Base-by-base conservation (phyloP, 1,140 invertebrate genomes). In the Zeugodacus cucurbitae region DNA sequence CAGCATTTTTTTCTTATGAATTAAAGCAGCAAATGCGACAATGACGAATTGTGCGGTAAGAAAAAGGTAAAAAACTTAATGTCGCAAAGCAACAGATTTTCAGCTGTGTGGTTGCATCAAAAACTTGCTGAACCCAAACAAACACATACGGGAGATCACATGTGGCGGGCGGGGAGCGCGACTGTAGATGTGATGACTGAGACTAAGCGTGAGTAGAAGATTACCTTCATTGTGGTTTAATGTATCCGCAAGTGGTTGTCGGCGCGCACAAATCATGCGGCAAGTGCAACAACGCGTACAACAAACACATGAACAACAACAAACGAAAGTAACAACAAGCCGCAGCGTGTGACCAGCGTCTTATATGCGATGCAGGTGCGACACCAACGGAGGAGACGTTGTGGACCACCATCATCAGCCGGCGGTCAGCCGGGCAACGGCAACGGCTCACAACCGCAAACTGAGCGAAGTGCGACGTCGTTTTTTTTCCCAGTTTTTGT, bases 171-270 rank as follows among this genome's bases (percentile, higher is more conserved):
- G 20, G 44, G 37, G 11, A 82, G n/a, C 11, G 74, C 58, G 3
- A n/a, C n/a, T 48, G 41, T 41, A 3, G 34, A 0, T 17, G 41
- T 14, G 64, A 6, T 6, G 1, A 11, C 41, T 20, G 41, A 11
- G 74, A 26, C 26, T 26, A 26, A 62, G n/a, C 22, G 22, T 82
- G 74, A 82, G 74, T 48, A 82, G 74, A 44, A 82, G 74, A 82
- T 82, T 82, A 82, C 74, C 74, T 82, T 82, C 74, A 82, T 82
- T 82, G 74, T 82, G 74, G 74, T 82, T 82, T 82, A 82, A 82
- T 48, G 29, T 82, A 41, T 82, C 74, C 41, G 74, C 26, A 82
- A 82, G 74, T 82, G 74, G 62, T 62, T 37, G 32, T 22, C 14
- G 14, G 58, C 10, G 48, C 6, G 58, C n/a, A 26, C 10, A 48